Evolutionary conservation across 2,888 invertebrate genomes (phyloP).

Genomic region (Chrysotoxum bicinctum): DNA sequence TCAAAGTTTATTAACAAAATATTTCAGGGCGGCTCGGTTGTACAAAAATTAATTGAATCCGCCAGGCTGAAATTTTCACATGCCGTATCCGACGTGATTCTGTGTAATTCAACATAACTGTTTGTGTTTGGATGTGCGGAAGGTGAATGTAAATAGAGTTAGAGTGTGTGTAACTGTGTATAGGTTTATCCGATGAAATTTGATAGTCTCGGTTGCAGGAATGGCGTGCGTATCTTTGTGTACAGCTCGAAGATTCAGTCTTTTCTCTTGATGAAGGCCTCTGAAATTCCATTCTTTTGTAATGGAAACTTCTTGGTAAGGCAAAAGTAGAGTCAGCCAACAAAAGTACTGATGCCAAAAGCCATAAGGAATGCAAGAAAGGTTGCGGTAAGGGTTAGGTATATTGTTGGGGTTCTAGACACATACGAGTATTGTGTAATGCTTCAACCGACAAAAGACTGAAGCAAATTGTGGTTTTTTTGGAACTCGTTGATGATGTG

Average conservation of each 20-base stretch:
- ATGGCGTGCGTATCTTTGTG: too few species aligned
- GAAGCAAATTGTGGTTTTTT: conserved; percentile 55
- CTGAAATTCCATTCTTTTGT: conserved; percentile 65
- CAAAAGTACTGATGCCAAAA: neutral
- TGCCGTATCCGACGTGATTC: conserved; percentile 30
- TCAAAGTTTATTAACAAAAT: conserved; percentile 61
- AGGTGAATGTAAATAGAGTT: neutral
- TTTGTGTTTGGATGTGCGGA: neutral
- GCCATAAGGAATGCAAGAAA: conserved; percentile 5
- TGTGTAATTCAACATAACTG: conserved; percentile 6
- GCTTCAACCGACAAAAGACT: conserved; percentile 11
- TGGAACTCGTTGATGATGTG: conserved; percentile 58
- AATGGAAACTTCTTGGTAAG: conserved; percentile 49
- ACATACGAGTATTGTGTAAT: neutral
- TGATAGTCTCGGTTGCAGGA: conserved; percentile 36
- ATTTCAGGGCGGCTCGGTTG: conserved; percentile 41
- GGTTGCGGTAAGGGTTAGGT: neutral
- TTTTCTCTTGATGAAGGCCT: conserved; percentile 48
- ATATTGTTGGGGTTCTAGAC: neutral
- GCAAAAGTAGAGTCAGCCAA: neutral
- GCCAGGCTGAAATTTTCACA: conserved; percentile 39
- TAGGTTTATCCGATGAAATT: conserved; percentile 48
- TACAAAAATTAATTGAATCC: conserved; percentile 68
- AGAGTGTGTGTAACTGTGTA: neutral
- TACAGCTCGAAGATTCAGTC: conserved; percentile 1